phyloP scores from a whole-genome alignment of 1,140 invertebrate genomes.

The Copidosoma floridanum region DNA sequence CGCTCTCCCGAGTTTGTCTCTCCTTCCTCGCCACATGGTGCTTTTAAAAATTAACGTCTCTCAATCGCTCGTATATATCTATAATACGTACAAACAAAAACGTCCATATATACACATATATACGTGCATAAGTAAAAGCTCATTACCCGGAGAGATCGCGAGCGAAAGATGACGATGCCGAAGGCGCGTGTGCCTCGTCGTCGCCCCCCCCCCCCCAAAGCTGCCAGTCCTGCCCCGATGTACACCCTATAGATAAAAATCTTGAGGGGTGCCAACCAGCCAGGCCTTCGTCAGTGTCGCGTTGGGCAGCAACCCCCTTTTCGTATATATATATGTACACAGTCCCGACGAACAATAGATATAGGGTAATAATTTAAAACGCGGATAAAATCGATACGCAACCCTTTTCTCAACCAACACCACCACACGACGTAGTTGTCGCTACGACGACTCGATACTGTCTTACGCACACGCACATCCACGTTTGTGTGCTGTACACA shows the following conservation, averaged over 20 bases:
- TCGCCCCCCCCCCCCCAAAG: background rate
- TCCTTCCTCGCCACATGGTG: too few species aligned
- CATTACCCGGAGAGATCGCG: background rate
- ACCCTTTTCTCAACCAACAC: background rate
- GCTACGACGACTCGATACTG: constrained; percentile 15
- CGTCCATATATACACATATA: too few species aligned
- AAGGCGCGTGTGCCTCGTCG: background rate
- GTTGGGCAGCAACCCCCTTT: too few species aligned
- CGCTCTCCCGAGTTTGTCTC: too few species aligned
- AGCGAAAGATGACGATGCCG: background rate
- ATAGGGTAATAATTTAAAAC: constrained; percentile 40
- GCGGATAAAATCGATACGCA: constrained; percentile 29
- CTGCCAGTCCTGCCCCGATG: constrained; percentile 30
- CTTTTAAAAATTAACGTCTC: too few species aligned
- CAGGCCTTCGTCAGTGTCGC: too few species aligned
- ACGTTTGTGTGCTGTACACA: constrained; percentile 12
- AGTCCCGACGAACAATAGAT: constrained; percentile 28
- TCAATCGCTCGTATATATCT: too few species aligned
- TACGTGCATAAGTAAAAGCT: too few species aligned
- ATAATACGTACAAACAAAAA: too few species aligned
- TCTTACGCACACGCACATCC: constrained; percentile 11
- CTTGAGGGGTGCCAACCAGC: constrained; percentile 26
- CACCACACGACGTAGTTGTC: constrained; percentile 15
- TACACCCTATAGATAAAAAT: constrained; percentile 34
- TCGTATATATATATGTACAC: too few species aligned